Conservation (phyloP, 2,888 invertebrate genomes). For the Drosophila picticornis region DNA sequence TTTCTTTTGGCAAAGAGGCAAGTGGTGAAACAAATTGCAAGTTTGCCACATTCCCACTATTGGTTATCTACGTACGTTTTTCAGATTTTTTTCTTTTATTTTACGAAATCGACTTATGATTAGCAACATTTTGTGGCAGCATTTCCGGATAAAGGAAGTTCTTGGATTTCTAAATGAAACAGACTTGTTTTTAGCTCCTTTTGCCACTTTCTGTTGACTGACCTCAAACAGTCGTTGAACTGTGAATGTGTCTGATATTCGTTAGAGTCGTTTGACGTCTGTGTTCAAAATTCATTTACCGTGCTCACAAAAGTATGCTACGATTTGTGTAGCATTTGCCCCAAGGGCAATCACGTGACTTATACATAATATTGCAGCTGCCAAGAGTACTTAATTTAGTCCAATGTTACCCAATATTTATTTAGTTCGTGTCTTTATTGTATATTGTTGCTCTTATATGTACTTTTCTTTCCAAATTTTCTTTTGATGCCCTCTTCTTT, state of each 20-base stretch:
- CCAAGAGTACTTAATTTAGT: conserved; percentile 33
- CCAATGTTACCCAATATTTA: conserved; percentile 41
- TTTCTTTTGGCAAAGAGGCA: neutral
- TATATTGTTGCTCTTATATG: conserved; percentile 8
- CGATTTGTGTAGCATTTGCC: conserved; percentile 9
- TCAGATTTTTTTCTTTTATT: conserved; percentile 6
- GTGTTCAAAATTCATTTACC: conserved; percentile 24
- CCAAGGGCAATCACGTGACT: conserved; percentile 26
- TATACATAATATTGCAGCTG: conserved; percentile 42
- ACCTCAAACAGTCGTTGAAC: conserved; percentile 36
- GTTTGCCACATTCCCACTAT: conserved; percentile 19
- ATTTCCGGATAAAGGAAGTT: conserved; percentile 43
- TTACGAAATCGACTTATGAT: conserved; percentile 28
- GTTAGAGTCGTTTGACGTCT: neutral
- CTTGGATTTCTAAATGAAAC: conserved; percentile 10
- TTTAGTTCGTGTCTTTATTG: conserved; percentile 34
- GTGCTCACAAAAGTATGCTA: conserved; percentile 38
- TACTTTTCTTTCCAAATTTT: conserved; percentile 14
- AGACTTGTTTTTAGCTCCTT: neutral
- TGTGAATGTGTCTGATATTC: conserved; percentile 41
- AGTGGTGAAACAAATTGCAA: conserved; percentile 20
- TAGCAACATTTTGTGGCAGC: conserved; percentile 40
- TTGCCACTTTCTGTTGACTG: neutral
- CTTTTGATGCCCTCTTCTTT: conserved; percentile 6
- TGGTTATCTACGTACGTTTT: conserved; percentile 24